Evolutionary conservation across 2,888 invertebrate genomes (phyloP).

Genomic region (Amphipoea oculea): DNA sequence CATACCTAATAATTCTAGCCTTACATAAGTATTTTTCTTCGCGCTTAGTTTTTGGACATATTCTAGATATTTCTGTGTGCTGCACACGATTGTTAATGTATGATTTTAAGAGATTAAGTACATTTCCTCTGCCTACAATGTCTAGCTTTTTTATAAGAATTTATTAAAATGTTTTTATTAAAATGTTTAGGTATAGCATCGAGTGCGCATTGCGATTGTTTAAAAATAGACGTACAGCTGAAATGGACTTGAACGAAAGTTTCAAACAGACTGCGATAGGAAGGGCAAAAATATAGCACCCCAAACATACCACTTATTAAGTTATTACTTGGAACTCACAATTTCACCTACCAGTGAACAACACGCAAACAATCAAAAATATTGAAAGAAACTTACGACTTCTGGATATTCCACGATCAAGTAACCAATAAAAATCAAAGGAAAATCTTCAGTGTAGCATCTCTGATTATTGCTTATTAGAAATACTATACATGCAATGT

Average conservation of each 20-base stretch:
- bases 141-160: too few relatives aligned
- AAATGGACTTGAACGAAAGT: neutral
- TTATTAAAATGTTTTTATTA: too few relatives aligned
- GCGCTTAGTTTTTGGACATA: too few relatives aligned
- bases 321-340: too few relatives aligned
- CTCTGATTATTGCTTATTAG: slow-evolving; percentile 67
- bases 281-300: neutral
- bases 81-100: too few relatives aligned
- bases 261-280: neutral
- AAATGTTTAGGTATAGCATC: neutral
- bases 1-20: too few relatives aligned
- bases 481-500: slow-evolving; percentile 48
- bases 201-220: neutral
- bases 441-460: slow-evolving; percentile 73
- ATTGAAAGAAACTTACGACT: slow-evolving; percentile 72
- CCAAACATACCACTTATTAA: too few relatives aligned
- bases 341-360: neutral
- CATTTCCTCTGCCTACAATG: too few relatives aligned
- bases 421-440: slow-evolving; percentile 73
- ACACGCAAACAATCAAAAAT: neutral
- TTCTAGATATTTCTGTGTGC: too few relatives aligned
- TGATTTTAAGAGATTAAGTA: too few relatives aligned
- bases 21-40: too few relatives aligned
- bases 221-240: neutral
- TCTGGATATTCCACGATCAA: slow-evolving; percentile 75